Evolutionary conservation across 2,888 invertebrate species (phyloP), one percentile per base, ranked within the genome.

Genomic region (Dinocampus coccinellae): DNA sequence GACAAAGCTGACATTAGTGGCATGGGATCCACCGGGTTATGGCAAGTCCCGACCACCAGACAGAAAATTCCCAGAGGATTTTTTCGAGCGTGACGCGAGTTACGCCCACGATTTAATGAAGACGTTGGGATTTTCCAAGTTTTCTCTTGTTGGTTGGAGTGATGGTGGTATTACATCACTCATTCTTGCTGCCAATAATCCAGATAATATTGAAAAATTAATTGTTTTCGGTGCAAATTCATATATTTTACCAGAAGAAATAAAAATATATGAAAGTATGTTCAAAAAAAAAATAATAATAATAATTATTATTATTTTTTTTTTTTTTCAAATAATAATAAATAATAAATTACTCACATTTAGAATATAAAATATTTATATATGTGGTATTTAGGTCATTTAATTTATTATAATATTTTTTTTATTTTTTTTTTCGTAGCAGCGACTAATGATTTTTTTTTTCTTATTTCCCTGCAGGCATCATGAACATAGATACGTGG

Each of bases 1-100:
- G 74, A 87, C 90, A 1, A 90, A 91, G 81, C 91, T 93, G 76
- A 93, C 92, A 0, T 76, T 93, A 29, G 86, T 93, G 9, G 93
- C 91, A 0, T 95, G 94, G 94, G 97, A 97, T 87, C 96, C 96
- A 0, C 94, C 95, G 0, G 97, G 97, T 0, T 96, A 95, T 88
- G 97, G 97, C 0, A 91, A 92, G 73, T 96, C 95, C 73, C 90
- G 93, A 75, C 96, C 96, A 0, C 95, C 95, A 0, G 89, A 91
- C 26, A 90, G 94, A 75, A 88, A 91, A n/a, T 96, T 95, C 83
- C 88, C 91, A 0, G 80, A 89, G 0, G 90, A 94, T 79, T 95
- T 95, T 84, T 93, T 92, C 79, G 90, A 92, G 69, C 90, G 90
- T 75, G 97, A 97, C 89, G 96, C 96, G 4, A 89, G 91, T 33